phyloP scores from a whole-genome alignment of 1,140 invertebrate genomes.

The Danaus plexippus region DNA sequence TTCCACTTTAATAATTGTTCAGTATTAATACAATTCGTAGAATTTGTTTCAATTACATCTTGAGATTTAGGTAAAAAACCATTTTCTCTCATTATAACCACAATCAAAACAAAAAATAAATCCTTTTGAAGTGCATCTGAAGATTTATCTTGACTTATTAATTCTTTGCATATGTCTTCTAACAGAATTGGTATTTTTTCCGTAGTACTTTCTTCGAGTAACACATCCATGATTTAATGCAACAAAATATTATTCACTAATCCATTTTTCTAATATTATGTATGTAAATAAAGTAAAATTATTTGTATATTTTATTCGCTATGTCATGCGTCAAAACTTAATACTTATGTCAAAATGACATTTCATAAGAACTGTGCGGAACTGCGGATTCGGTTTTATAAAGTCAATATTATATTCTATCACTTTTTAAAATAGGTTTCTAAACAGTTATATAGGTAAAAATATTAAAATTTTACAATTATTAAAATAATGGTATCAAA shows the following conservation, averaged over 20 bases:
- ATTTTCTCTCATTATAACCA: conserved; percentile 50
- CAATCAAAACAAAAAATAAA: conserved; percentile 41
- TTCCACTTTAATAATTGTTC: conserved; percentile 34
- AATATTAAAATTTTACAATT: no score
- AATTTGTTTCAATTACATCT: conserved; percentile 19
- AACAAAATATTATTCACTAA: background rate
- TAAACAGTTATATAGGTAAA: no score
- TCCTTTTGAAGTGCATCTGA: conserved; percentile 42
- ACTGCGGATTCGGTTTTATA: no score
- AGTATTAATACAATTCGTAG: conserved; percentile 17
- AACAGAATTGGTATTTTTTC: conserved; percentile 36
- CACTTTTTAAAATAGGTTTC: no score
- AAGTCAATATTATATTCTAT: no score
- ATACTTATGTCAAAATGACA: no score
- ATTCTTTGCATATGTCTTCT: conserved; percentile 31
- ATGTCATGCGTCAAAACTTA: no score
- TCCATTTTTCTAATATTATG: background rate
- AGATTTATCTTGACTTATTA: conserved; percentile 24
- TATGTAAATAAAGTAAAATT: conserved; percentile 4
- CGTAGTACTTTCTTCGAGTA: conserved; percentile 43
- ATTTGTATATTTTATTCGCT: no score
- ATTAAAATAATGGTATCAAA: no score
- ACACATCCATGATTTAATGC: conserved; percentile 32
- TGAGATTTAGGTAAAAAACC: conserved; percentile 34
- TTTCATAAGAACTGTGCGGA: no score